These are phyloP conservation scores for Argya squamiceps DNA, from an alignment of 2,797 vertebrate species.

Conservation along the genomic window DNA sequence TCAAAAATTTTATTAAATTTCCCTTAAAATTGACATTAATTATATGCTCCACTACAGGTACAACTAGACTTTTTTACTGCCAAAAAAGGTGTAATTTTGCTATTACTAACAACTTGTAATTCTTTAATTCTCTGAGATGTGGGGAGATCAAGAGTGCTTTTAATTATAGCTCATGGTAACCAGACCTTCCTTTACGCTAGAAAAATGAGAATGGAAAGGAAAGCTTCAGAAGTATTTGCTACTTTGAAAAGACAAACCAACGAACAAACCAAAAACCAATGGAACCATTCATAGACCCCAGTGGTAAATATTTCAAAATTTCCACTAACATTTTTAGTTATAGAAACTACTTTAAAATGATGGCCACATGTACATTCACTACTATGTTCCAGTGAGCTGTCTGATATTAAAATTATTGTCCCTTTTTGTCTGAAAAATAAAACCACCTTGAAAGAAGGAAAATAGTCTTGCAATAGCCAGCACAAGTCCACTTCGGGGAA, in stretches of 20 bases:
- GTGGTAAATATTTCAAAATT: conserved; percentile 22
- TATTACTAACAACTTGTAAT: background rate
- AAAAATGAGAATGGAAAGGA: background rate
- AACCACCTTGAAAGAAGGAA: background rate
- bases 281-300: background rate
- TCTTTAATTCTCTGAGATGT: background rate
- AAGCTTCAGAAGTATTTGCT: background rate
- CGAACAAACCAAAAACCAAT: background rate
- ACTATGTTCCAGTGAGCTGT: background rate
- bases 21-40: background rate
- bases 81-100: background rate
- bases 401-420: background rate
- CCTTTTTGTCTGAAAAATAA: background rate
- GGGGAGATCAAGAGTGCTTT: background rate
- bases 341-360: background rate
- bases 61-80: background rate
- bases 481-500: background rate
- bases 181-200: background rate
- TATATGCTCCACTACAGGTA: background rate
- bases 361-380: background rate
- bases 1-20: background rate
- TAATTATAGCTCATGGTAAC: background rate
- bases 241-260: background rate
- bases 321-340: background rate
- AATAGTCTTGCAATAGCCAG: background rate